Conservation (phyloP, 92 coral and sea anemone species). For the Palythoa heliodiscus region DNA sequence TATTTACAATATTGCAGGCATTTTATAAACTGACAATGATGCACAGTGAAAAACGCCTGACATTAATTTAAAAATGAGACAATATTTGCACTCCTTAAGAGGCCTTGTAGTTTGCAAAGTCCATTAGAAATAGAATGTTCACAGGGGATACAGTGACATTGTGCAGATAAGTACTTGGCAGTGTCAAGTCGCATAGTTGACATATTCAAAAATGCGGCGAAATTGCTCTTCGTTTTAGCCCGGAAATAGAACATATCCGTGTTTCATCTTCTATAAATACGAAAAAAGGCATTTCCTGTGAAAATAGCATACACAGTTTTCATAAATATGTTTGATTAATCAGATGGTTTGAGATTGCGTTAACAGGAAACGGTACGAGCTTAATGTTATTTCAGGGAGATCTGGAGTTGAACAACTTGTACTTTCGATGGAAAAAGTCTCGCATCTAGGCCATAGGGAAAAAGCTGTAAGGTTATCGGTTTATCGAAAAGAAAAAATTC, state of each 20-base stretch:
- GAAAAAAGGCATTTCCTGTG: constrained; percentile 70
- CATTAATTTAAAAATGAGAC: constrained; percentile 79
- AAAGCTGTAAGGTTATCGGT: constrained; percentile 3
- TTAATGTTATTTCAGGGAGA: neutral
- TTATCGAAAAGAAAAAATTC: neutral
- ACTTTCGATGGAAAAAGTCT: constrained; percentile 2
- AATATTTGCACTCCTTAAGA: constrained; percentile 74
- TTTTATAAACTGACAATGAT: constrained; percentile 55
- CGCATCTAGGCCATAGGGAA: constrained; percentile 8
- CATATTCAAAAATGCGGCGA: constrained; percentile 59
- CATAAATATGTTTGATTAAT: constrained; percentile 34
- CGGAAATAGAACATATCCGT: constrained; percentile 68
- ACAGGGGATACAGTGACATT: constrained; percentile 51
- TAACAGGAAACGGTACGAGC: constrained; percentile 13
- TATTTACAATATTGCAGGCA: constrained; percentile 50
- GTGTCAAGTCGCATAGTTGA: constrained; percentile 46
- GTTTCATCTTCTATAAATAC: constrained; percentile 68
- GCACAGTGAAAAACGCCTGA: constrained; percentile 50
- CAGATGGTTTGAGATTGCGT: neutral
- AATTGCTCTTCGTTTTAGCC: constrained; percentile 51
- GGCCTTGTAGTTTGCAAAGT: constrained; percentile 59
- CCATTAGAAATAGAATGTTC: constrained; percentile 49
- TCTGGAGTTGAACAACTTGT: neutral
- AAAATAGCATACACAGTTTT: constrained; percentile 50
- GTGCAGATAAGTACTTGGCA: constrained; percentile 62